Conservation (phyloP, 2,888 invertebrate genomes). For the Limnephilus marmoratus region DNA sequence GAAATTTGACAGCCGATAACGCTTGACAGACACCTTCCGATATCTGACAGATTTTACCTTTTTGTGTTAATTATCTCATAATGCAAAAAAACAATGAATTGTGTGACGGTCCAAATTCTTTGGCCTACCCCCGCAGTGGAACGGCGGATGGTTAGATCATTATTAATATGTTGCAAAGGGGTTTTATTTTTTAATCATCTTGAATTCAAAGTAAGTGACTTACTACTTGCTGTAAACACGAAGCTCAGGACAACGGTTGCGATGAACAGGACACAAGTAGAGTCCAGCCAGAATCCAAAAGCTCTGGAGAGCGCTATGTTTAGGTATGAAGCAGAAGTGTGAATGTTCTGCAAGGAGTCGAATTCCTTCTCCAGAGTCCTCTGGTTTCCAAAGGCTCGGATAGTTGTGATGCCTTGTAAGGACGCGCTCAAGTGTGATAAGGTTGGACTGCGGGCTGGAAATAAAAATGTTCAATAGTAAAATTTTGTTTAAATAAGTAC, state of each 20-base stretch:
- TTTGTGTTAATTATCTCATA: no score
- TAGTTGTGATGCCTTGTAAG: constrained; percentile 87
- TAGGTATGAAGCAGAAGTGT: constrained; percentile 83
- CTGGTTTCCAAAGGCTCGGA: constrained; percentile 86
- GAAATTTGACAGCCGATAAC: no score
- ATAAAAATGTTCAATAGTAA: constrained; percentile 51
- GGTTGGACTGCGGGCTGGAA: constrained; percentile 88
- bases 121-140: no score
- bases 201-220: constrained; percentile 35
- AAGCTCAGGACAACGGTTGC: constrained; percentile 82
- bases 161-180: background rate
- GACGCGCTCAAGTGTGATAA: constrained; percentile 89
- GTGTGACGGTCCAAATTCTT: no score
- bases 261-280: constrained; percentile 81
- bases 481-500: background rate
- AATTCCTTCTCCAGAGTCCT: constrained; percentile 79
- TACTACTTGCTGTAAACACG: constrained; percentile 71
- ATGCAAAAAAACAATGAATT: no score
- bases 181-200: background rate
- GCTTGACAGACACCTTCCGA: no score
- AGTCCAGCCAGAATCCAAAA: constrained; percentile 82
- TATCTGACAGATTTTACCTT: no score
- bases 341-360: constrained; percentile 79
- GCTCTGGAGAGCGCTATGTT: constrained; percentile 81
- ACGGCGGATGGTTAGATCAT: background rate